These are phyloP conservation scores for Forbesichthys agassizii DNA, from an alignment of 2,113 vertebrate genomes.

Conservation along the genomic window DNA sequence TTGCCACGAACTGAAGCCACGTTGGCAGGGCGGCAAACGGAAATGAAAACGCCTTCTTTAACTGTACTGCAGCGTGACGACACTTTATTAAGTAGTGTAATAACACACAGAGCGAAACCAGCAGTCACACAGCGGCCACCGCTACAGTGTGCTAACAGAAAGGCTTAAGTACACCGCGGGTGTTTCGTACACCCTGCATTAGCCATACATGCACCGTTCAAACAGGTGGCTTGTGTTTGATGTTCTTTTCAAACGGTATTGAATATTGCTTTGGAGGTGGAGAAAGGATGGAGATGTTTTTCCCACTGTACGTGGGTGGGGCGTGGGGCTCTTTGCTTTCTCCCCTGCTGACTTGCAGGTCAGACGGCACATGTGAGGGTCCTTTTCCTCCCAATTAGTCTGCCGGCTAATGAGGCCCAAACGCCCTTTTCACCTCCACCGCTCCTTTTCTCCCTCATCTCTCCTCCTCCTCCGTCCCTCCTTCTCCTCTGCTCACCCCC, in stretches of 20 bases:
- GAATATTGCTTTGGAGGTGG: constrained; percentile 45
- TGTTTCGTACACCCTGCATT: constrained; percentile 64
- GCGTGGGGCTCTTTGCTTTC: constrained; percentile 33
- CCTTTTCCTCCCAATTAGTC: constrained; percentile 79
- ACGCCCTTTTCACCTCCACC: constrained; percentile 46
- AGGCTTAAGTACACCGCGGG: constrained; percentile 52
- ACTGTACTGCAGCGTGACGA: too few species aligned
- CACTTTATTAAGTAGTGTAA: constrained; percentile 2
- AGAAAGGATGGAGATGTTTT: constrained; percentile 46
- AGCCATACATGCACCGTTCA: constrained; percentile 56
- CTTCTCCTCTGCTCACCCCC: constrained; percentile 9
- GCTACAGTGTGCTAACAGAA: constrained; percentile 31
- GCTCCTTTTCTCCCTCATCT: constrained; percentile 45
- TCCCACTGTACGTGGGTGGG: constrained; percentile 46
- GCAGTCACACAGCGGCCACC: background rate
- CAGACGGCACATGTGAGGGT: constrained; percentile 74
- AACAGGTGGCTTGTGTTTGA: constrained; percentile 62
- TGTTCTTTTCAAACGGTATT: constrained; percentile 63
- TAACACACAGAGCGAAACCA: background rate
- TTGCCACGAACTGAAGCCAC: background rate
- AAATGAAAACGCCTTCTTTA: too few species aligned
- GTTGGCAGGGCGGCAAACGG: too few species aligned
- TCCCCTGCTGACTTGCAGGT: constrained; percentile 75
- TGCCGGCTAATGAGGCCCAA: constrained; percentile 73
- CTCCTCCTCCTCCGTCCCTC: constrained; percentile 12